Conservation (phyloP, 2,888 invertebrate genomes). For the Chloromyia formosa region DNA sequence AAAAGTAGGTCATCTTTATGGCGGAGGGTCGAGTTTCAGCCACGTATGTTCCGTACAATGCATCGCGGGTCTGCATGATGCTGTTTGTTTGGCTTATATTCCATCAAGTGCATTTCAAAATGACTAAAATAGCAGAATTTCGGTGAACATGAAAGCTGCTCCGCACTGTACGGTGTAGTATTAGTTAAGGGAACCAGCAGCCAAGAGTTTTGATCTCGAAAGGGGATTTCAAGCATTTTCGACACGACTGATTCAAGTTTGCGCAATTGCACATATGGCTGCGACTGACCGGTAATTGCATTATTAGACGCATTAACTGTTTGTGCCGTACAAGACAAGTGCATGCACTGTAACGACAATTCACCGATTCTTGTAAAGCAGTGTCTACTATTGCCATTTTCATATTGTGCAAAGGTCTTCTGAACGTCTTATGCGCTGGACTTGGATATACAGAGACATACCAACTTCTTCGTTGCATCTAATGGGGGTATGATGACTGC, state of each 20-base stretch:
- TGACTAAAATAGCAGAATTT: too few species aligned
- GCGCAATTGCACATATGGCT: background rate
- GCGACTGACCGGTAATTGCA: conserved; percentile 27
- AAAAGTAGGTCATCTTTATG: conserved; percentile 24
- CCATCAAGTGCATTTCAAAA: too few species aligned
- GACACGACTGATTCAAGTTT: background rate
- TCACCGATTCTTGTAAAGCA: background rate
- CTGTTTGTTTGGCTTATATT: too few species aligned
- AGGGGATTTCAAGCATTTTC: background rate
- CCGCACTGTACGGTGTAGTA: too few species aligned
- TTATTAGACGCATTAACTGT: background rate
- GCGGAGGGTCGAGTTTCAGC: conserved; percentile 16
- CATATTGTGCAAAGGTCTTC: too few species aligned
- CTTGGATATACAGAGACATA: too few species aligned
- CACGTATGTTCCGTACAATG: conserved; percentile 4
- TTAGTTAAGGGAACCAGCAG: background rate
- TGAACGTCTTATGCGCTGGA: too few species aligned
- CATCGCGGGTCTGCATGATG: background rate
- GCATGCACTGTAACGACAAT: background rate
- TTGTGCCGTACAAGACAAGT: background rate
- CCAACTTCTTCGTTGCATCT: too few species aligned
- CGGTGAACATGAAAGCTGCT: too few species aligned
- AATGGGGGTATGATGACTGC: background rate
- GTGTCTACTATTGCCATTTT: too few species aligned
- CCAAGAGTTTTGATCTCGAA: background rate